These are phyloP conservation scores for Arge pagana DNA, from an alignment of 2,888 invertebrate species.

Conservation along the genomic window DNA sequence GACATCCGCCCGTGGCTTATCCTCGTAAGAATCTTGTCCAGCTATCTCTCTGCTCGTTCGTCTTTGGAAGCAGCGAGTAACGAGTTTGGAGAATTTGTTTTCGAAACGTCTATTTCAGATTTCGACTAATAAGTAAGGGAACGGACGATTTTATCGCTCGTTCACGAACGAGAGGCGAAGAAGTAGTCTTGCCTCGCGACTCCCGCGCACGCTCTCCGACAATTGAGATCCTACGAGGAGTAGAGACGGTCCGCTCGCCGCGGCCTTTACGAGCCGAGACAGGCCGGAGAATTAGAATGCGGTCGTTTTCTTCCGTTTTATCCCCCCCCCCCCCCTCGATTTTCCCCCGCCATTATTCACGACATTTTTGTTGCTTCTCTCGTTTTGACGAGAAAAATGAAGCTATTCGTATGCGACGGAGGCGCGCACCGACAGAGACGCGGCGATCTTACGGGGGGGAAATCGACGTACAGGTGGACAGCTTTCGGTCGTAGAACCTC, in stretches of 20 bases:
- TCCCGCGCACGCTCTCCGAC: neutral
- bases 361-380: neutral
- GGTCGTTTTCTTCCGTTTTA: neutral
- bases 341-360: neutral
- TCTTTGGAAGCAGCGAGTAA: too few relatives aligned
- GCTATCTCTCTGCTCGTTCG: too few relatives aligned
- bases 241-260: neutral
- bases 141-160: neutral
- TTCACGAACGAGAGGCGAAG: neutral
- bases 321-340: neutral
- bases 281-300: constrained; percentile 1
- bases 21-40: too few relatives aligned
- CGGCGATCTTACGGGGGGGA: too few relatives aligned
- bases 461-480: constrained; percentile 14
- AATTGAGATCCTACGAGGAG: neutral
- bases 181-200: neutral
- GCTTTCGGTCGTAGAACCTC: constrained; percentile 13
- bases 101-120: too few relatives aligned
- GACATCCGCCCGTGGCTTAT: too few relatives aligned
- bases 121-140: too few relatives aligned
- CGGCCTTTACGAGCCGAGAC: neutral
- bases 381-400: constrained; percentile 37
- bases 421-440: constrained; percentile 17
- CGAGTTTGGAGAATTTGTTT: too few relatives aligned
- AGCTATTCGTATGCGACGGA: constrained; percentile 47